A percentile compares a stretch with the other conserved stretches of the same genome.
Evolutionary conservation across 2,888 invertebrate genomes (phyloP).

Genomic region (Machimus rusticus): DNA sequence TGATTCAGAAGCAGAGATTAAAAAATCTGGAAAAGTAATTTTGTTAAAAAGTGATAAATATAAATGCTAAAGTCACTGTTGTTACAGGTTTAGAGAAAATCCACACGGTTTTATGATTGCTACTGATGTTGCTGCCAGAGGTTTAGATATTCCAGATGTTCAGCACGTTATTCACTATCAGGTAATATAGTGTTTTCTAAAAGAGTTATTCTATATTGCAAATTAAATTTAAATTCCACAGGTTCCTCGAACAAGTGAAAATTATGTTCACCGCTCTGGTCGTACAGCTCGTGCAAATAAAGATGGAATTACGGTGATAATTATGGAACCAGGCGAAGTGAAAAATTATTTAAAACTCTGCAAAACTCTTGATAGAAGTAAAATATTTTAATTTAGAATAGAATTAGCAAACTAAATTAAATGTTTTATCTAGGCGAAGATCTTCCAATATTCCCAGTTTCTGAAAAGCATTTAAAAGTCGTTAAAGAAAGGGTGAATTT

Average conservation of each 20-base stretch:
- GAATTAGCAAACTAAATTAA: neutral
- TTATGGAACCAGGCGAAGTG: conserved; percentile 90
- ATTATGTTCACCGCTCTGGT: conserved; percentile 96
- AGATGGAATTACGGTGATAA: conserved; percentile 88
- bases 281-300: conserved; percentile 91
- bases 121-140: conserved; percentile 97
- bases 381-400: conserved; percentile 44
- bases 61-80: neutral
- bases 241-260: conserved; percentile 93
- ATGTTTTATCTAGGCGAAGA: conserved; percentile 71
- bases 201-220: neutral
- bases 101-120: conserved; percentile 81
- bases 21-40: conserved; percentile 86
- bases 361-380: conserved; percentile 84
- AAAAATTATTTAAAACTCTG: conserved; percentile 81
- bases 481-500: conserved; percentile 76
- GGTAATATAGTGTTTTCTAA: conserved; percentile 48
- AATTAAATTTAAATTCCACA: conserved; percentile 19
- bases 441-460: conserved; percentile 83
- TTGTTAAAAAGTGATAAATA: neutral
- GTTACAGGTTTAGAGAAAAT: conserved; percentile 73
- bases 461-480: conserved; percentile 67
- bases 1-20: conserved; percentile 93
- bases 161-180: conserved; percentile 97
- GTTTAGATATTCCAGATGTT: conserved; percentile 92